These are phyloP conservation scores for Lophotis ruficrista DNA, from an alignment of 2,113 vertebrate genomes.

Conservation along the genomic window DNA sequence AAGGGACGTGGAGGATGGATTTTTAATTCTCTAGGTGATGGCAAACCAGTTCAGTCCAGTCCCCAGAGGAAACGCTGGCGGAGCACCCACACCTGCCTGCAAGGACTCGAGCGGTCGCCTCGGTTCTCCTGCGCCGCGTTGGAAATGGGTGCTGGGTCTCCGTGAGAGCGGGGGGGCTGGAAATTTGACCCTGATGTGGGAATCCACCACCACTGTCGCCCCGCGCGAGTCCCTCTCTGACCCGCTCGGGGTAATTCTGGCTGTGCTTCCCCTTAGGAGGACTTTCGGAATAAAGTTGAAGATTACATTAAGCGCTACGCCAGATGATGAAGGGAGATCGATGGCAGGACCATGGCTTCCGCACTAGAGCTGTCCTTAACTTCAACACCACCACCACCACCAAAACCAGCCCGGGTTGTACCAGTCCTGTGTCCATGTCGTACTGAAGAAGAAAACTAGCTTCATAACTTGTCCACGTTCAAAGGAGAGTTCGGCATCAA, in stretches of 20 bases:
- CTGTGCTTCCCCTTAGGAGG: conserved; percentile 77
- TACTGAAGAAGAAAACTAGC: conserved; percentile 78
- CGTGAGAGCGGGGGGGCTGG: rapidly evolving
- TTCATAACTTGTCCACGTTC: conserved; percentile 59
- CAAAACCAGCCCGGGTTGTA: conserved; percentile 60
- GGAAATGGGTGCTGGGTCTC: rapidly evolving
- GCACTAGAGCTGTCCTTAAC: conserved; percentile 50
- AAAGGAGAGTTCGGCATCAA: conserved; percentile 58
- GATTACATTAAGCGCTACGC: conserved; percentile 94
- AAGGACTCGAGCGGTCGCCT: rapidly evolving
- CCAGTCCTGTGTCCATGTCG: conserved; percentile 68
- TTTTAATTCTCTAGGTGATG: neutral
- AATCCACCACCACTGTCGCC: too few relatives aligned
- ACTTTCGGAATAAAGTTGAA: conserved; percentile 92
- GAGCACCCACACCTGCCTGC: rapidly evolving
- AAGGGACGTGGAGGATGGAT: neutral
- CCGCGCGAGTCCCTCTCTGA: rapidly evolving
- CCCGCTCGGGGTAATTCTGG: neutral
- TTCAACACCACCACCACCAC: neutral
- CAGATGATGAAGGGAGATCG: conserved; percentile 86
- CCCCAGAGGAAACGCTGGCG: neutral
- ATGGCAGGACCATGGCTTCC: conserved; percentile 31
- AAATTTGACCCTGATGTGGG: neutral
- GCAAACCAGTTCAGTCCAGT: neutral
- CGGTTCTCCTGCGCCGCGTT: rapidly evolving